Evolutionary conservation across 2,113 vertebrate genomes (phyloP), one percentile per base, ranked within the genome.

Genomic region (Vidua macroura): DNA sequence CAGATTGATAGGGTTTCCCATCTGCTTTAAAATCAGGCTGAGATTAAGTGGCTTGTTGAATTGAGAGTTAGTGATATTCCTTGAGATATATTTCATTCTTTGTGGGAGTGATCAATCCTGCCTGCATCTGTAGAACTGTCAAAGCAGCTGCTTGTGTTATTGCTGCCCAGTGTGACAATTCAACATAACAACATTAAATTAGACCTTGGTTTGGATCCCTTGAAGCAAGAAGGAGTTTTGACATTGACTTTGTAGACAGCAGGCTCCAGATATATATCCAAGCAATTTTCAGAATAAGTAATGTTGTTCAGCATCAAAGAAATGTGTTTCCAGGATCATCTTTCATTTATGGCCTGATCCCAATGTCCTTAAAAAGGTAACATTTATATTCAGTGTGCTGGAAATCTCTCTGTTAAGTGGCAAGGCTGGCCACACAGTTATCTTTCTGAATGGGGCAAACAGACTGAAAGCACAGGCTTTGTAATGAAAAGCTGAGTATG

Each of bases 61-160:
- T 55, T 73, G 82, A 70, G 30, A 83, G 37, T 87, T 78, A 73
- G 67, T 73, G 46, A 49, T 88, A 48, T 43, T 94, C 52, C 37
- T 94, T 90, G 56, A 93, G 79, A 81, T 77, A 55, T 4, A 30
- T 75, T 91, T 81, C 31, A 66, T 64, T 92, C 87, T 93, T 81
- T 2, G 1, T n/a, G 46, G 20, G 28, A 83, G 35, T 60, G 56
- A 95, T 93, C 70, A 67, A 64, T 96, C 62, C 83, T 83, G 15
- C 64, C 64, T 4, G 1, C 79, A 83, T 90, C 90, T 92, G 43
- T 92, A 75, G 49, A 84, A 17, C 68, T 84, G 69, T 86, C 79
- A 94, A 83, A 95, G 88, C 39, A 70, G n/a, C 64, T 59, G 15
- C 83, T 92, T 59, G 21, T 62, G 23, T 78, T 86, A 63, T 33